Evolutionary conservation across 2,113 vertebrate genomes (phyloP).

Genomic region (Malaclemys terrapin): DNA sequence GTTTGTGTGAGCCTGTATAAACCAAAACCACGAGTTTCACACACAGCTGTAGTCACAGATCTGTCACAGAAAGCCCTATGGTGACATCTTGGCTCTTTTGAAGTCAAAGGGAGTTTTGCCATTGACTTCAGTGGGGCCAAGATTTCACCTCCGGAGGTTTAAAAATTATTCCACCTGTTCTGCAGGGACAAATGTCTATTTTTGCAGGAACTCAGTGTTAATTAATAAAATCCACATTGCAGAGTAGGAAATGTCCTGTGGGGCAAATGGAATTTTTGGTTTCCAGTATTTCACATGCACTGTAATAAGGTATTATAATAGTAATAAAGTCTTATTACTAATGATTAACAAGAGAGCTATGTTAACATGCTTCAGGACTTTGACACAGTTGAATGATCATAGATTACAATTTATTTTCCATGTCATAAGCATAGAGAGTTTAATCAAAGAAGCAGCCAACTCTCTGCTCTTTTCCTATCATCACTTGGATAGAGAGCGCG

Average conservation of each 20-base stretch:
- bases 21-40: not conserved
- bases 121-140: not conserved
- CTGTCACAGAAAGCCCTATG: rapidly evolving
- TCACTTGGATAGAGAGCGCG: not conserved
- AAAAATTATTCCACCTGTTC: rapidly evolving
- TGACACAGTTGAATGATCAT: not conserved
- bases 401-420: not conserved
- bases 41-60: not conserved
- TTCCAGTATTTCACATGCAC: not conserved
- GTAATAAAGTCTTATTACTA: not conserved
- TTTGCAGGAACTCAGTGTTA: not conserved
- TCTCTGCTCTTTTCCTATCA: not conserved
- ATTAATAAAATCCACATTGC: rapidly evolving
- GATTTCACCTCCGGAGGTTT: not conserved
- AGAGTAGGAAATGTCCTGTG: not conserved
- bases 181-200: not conserved
- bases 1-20: not conserved
- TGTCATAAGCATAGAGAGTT: not conserved
- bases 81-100: not conserved
- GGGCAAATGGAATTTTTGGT: not conserved
- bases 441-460: not conserved
- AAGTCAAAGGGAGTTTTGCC: not conserved
- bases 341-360: not conserved
- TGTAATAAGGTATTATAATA: rapidly evolving
- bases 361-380: rapidly evolving